Evolutionary conservation across 2,888 invertebrate genomes (phyloP).

Genomic region (Melitaea athalia): DNA sequence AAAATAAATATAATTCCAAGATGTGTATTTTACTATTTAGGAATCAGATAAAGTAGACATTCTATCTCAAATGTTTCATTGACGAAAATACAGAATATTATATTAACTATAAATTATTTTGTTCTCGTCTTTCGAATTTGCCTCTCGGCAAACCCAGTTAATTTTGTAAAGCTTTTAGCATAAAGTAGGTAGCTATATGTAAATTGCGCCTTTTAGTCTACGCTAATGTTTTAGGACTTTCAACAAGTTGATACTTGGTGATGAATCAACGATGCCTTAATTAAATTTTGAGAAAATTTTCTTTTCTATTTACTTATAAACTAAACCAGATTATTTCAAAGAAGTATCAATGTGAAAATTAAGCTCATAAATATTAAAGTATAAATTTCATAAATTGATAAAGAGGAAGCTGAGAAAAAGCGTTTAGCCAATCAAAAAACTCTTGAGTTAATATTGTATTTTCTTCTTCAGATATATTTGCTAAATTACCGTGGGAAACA

Average conservation of each 20-base stretch:
- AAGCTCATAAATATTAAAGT: not conserved
- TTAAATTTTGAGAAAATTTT: constrained; percentile 42
- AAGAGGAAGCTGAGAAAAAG: not conserved
- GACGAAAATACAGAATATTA: constrained; percentile 13
- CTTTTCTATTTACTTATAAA: not conserved
- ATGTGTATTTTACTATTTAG: too few relatives aligned
- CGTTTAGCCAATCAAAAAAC: not conserved
- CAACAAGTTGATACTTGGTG: constrained; percentile 24
- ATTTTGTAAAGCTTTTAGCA: constrained; percentile 29
- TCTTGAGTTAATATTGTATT: not conserved
- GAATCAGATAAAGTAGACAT: too few relatives aligned
- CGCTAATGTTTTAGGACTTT: constrained; percentile 31
- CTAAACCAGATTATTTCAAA: too few relatives aligned
- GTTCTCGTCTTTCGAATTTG: constrained; percentile 25
- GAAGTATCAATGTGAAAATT: not conserved
- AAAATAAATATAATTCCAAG: not conserved
- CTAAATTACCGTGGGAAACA: constrained; percentile 16
- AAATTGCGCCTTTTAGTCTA: constrained; percentile 27
- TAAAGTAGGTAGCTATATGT: constrained; percentile 26
- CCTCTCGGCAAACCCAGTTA: constrained; percentile 19
- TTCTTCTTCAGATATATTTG: not conserved
- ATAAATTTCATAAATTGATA: not conserved
- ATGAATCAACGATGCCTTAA: constrained; percentile 20
- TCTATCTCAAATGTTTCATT: constrained; percentile 15
- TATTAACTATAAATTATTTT: constrained; percentile 31